Conservation (phyloP, 2,113 vertebrate species). For the Potamarius usumacintae region DNA sequence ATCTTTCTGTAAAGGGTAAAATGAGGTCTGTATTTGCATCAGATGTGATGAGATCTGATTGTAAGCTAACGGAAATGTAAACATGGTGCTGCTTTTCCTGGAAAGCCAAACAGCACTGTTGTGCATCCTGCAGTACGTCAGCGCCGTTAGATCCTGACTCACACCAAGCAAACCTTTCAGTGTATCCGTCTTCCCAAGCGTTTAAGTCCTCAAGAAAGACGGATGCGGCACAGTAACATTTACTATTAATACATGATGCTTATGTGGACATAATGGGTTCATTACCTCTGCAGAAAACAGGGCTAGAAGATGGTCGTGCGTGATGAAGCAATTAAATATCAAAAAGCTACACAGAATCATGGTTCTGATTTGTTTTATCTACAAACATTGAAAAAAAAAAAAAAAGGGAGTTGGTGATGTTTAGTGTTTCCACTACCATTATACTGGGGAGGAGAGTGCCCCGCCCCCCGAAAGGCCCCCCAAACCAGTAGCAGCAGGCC, state of each 20-base stretch:
- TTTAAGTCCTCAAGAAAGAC: background rate
- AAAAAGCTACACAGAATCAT: too few species aligned
- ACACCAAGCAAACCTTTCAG: background rate
- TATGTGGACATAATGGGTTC: background rate
- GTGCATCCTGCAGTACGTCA: background rate
- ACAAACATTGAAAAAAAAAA: too few species aligned
- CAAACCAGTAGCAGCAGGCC: too few species aligned
- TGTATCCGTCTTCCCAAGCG: background rate
- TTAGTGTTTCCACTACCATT: too few species aligned
- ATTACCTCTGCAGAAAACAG: background rate
- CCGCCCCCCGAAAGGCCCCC: too few species aligned
- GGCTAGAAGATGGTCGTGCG: too few species aligned
- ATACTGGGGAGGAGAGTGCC: too few species aligned
- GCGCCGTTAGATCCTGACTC: background rate
- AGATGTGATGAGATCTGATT: background rate
- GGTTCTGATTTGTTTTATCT: too few species aligned
- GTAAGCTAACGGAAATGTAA: background rate
- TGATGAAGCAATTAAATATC: too few species aligned
- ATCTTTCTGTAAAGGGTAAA: background rate
- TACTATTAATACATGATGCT: background rate
- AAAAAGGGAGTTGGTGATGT: too few species aligned
- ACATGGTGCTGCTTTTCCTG: background rate
- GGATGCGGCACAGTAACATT: background rate
- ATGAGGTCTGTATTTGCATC: background rate
- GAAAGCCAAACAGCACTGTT: background rate